Evolutionary conservation across 2,888 invertebrate genomes (phyloP), one percentile per base, ranked within the genome.

Genomic region (Halictus ligatus): DNA sequence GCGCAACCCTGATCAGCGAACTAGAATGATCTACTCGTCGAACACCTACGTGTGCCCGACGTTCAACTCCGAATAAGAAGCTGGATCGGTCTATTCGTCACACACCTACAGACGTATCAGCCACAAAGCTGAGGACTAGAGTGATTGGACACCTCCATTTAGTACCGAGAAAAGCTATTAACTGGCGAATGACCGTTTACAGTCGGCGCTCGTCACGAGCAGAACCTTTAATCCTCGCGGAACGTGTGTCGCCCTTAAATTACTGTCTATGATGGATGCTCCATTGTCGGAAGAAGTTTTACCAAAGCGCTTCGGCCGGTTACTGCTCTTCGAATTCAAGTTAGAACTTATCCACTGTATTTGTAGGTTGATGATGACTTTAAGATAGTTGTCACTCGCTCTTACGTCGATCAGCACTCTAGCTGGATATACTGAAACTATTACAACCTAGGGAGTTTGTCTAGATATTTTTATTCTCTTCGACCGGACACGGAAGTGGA

Each of bases 31-130:
- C 75, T 75, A 58, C 43, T 60, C 43, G 74, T 50, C 60, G 83
- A 60, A 83, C 84, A 84, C 84, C 84, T 84, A 83, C 83, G 43
- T 75, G 18, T 43, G 43, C 8, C 43, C 46, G n/a, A 48, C 54
- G 74, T 46, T 46, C 29, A 29, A 58, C 43, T 72, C 78, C 69
- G 35, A 69, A 69, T 69, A 40, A 69, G 69, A 48, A 77, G 64
- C 58, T 58, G 58, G 58, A 75, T 35, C 75, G 75, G 64, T 46
- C 76, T 64, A 76, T 64, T 48, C 64, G 64, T 76, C 64, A 64
- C 46, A 46, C 64, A 60, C 75, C 75, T 58, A 79, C 58, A 21
- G 40, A 35, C 25, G 10, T 58, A 58, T 75, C 50, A n/a, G 40
- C 64, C 29, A 64, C 64, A 64, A 64, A 29, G 58, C 75, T 40